Percentiles rank a stretch among this genome's conserved stretches.
These are phyloP conservation scores for Microcebus tavaratra DNA, from an alignment of 2,113 vertebrate species.

Conservation along the genomic window DNA sequence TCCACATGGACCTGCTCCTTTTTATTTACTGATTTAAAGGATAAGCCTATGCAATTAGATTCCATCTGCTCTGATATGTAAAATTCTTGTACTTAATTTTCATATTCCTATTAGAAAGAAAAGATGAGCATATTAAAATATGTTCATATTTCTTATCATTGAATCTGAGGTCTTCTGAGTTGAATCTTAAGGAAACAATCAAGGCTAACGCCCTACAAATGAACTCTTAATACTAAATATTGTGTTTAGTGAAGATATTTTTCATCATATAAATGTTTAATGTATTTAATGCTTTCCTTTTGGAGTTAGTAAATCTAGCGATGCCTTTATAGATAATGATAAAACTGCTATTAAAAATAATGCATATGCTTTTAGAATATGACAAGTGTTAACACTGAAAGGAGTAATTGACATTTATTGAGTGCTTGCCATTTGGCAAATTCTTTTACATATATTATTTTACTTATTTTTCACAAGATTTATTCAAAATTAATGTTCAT, in stretches of 20 bases:
- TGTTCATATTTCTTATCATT: background rate
- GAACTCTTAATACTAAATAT: conserved; percentile 33
- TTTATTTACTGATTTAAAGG: conserved; percentile 37
- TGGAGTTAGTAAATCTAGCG: conserved; percentile 38
- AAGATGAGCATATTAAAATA: conserved; percentile 33
- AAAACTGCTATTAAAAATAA: conserved; percentile 63
- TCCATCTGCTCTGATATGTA: conserved; percentile 1
- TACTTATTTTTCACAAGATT: conserved; percentile 41
- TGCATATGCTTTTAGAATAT: conserved; percentile 48
- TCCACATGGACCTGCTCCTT: background rate
- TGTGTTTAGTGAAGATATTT: conserved; percentile 18
- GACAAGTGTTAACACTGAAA: conserved; percentile 50
- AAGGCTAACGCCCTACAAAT: background rate
- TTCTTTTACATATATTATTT: conserved; percentile 46
- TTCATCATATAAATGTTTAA: conserved; percentile 14
- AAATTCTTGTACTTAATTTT: conserved; percentile 36
- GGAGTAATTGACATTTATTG: conserved; percentile 59
- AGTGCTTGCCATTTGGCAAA: conserved; percentile 64
- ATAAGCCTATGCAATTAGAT: conserved; percentile 7
- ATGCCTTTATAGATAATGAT: conserved; percentile 37
- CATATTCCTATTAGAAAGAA: conserved; percentile 33
- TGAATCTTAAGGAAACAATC: conserved; percentile 8
- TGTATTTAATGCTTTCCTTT: conserved; percentile 17
- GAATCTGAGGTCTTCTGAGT: background rate
- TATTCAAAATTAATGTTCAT: conserved; percentile 49